Conservation (phyloP, 2,797 vertebrate genomes). For the Kryptopterus vitreolus region DNA sequence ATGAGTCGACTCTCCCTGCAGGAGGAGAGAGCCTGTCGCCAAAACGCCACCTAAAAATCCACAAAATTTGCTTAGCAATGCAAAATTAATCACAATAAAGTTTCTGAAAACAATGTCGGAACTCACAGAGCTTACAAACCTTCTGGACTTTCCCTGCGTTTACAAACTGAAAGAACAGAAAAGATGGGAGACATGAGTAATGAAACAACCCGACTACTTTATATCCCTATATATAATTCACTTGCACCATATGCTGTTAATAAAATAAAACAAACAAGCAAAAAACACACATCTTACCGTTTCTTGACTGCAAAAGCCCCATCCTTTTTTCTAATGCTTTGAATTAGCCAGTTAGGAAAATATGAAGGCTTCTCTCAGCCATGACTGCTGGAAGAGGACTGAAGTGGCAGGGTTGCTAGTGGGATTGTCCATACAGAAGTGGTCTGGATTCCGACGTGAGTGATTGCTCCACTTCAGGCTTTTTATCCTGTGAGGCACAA, state of each 20-base stretch:
- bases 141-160: constrained; percentile 50
- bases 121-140: constrained; percentile 15
- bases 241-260: background rate
- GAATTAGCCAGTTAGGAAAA: constrained; percentile 30
- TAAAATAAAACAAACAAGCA: background rate
- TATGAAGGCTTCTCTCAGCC: constrained; percentile 23
- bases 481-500: constrained; percentile 28
- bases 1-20: constrained; percentile 31
- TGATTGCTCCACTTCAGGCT: constrained; percentile 18
- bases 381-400: constrained; percentile 9
- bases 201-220: background rate
- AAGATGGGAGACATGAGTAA: background rate
- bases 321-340: constrained; percentile 18
- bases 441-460: background rate
- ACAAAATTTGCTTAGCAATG: background rate
- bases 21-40: background rate
- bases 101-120: background rate
- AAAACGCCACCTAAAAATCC: constrained; percentile 40
- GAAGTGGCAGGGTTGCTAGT: background rate
- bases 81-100: background rate
- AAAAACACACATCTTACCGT: constrained; percentile 26
- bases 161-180: constrained; percentile 31
- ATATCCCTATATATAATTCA: background rate
- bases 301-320: constrained; percentile 47
- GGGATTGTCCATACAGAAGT: constrained; percentile 24